A percentile compares a stretch with the other conserved stretches of the same genome.
Evolutionary conservation across 2,797 vertebrate genomes (phyloP).

Genomic region (Semotilus atromaculatus): DNA sequence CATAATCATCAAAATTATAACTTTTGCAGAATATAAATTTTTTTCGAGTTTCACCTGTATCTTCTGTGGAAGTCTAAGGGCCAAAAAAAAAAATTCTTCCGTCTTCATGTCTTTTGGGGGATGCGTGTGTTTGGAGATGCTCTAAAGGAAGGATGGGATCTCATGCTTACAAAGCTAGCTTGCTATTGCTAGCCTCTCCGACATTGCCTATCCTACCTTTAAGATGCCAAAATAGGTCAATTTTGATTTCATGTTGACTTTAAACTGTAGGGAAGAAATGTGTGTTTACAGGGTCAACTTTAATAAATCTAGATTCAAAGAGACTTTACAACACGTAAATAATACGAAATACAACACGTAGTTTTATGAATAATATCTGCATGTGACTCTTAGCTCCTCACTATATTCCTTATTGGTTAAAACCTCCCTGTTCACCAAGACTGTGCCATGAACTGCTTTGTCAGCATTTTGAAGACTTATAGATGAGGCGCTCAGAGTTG

Average conservation of each 20-base stretch:
- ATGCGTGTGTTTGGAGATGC: too few species aligned
- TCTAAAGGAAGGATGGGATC: too few species aligned
- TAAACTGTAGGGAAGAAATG: not conserved
- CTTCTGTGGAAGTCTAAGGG: too few species aligned
- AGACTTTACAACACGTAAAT: too few species aligned
- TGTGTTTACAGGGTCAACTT: not conserved
- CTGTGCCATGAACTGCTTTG: slow-evolving; percentile 31
- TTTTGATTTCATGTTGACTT: not conserved
- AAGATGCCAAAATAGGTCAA: not conserved
- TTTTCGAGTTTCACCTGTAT: too few species aligned
- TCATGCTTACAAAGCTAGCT: not conserved
- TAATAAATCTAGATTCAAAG: not conserved
- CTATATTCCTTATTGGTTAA: slow-evolving; percentile 14
- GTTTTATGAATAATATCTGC: slow-evolving; percentile 1
- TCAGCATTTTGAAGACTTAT: slow-evolving; percentile 61
- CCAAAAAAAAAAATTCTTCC: too few species aligned
- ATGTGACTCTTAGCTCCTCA: not conserved
- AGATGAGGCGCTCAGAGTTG: slow-evolving; percentile 72
- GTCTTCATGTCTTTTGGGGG: too few species aligned
- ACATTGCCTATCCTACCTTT: too few species aligned
- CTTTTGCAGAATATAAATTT: too few species aligned
- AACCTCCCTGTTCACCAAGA: not conserved
- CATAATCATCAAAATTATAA: too few species aligned
- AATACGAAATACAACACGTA: not conserved
- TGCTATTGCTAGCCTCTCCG: not conserved